Conservation (phyloP, 2,888 invertebrate species). For the Agrenia bidenticulata region DNA sequence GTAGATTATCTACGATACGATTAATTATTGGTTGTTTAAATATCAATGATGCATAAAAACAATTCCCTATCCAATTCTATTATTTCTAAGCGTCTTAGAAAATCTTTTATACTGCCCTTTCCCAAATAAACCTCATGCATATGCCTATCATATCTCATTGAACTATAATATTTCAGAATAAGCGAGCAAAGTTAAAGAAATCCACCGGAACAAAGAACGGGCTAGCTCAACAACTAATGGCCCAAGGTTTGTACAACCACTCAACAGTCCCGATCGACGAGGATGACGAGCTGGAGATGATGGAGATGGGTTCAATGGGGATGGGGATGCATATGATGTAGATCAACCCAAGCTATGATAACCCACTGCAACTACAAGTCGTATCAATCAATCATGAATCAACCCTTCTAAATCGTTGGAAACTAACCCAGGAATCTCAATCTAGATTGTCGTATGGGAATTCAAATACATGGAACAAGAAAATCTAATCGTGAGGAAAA, state of each 20-base stretch:
- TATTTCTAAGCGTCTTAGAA: constrained; percentile 4
- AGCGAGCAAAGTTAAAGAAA: constrained; percentile 95
- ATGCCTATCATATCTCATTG: constrained; percentile 12
- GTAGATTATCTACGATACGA: too few relatives aligned
- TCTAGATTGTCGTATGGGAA: too few relatives aligned
- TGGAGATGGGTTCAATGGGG: constrained; percentile 7
- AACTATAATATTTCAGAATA: constrained; percentile 82
- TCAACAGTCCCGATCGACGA: constrained; percentile 74
- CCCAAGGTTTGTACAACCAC: constrained; percentile 84
- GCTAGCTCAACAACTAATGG: constrained; percentile 85
- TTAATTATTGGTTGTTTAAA: too few relatives aligned
- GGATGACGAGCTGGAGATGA: constrained; percentile 65
- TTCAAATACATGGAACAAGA: too few relatives aligned
- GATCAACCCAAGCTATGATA: too few relatives aligned
- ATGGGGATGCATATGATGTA: too few relatives aligned
- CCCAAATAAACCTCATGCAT: background rate
- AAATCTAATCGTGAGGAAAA: too few relatives aligned
- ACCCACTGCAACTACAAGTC: background rate
- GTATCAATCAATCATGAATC: constrained; percentile 4
- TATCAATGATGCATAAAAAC: too few relatives aligned
- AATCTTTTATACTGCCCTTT: background rate
- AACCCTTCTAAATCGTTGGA: too few relatives aligned
- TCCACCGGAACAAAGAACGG: constrained; percentile 80
- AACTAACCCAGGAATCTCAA: too few relatives aligned
- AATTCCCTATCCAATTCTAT: too few relatives aligned